These are phyloP conservation scores for Peromyscus eremicus DNA, from an alignment of 2,797 vertebrate species.

Conservation along the genomic window DNA sequence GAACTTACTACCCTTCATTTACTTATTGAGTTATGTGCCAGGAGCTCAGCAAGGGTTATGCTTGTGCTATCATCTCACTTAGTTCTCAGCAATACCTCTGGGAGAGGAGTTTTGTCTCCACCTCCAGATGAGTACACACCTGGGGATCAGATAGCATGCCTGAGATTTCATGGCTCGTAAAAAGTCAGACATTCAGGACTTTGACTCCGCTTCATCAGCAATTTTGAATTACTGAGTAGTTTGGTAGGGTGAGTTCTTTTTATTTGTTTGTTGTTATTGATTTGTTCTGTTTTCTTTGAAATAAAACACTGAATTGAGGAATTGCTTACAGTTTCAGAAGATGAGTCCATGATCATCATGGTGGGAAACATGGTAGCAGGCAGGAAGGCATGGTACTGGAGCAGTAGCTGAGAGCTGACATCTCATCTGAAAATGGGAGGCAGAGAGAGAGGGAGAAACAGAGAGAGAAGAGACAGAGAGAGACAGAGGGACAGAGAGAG, in stretches of 20 bases:
- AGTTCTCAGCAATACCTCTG: not conserved
- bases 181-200: not conserved
- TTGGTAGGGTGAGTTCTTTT: not conserved
- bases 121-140: constrained; percentile 13
- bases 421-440: not conserved
- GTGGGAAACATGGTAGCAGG: not conserved
- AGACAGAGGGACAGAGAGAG: too few relatives aligned
- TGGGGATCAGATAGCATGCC: not conserved
- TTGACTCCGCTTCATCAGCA: not conserved
- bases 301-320: not conserved
- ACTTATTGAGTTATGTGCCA: not conserved
- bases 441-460: too few relatives aligned
- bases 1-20: not conserved
- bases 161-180: not conserved
- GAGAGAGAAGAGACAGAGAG: not conserved
- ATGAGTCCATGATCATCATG: not conserved
- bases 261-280: not conserved
- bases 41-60: not conserved
- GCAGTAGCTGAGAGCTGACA: not conserved
- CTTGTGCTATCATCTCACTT: not conserved
- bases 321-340: not conserved
- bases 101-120: not conserved
- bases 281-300: not conserved
- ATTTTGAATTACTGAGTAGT: not conserved
- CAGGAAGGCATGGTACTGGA: not conserved